Percentiles rank a stretch among this genome's conserved stretches.
phyloP scores from a whole-genome alignment of 1,140 invertebrate species.

The Tetramorium alpestre region DNA sequence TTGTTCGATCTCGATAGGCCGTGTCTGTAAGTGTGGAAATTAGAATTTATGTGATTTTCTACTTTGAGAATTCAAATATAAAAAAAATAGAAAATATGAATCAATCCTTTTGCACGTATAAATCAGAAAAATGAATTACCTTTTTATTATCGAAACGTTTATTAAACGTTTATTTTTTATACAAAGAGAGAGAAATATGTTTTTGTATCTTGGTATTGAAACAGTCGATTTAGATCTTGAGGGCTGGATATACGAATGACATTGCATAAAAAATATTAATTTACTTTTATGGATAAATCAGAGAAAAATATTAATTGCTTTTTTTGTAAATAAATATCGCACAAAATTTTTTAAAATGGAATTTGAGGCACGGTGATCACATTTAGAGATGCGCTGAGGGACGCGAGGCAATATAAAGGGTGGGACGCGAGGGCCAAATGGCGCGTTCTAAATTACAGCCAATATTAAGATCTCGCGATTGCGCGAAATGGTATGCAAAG shows the following conservation, averaged over 20 bases:
- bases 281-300: background rate
- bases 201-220: background rate
- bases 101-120: background rate
- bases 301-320: slow-evolving; percentile 5
- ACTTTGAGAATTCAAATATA: background rate
- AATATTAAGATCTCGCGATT: slow-evolving; percentile 84
- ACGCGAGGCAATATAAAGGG: slow-evolving; percentile 49
- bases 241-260: background rate
- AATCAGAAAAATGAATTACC: background rate
- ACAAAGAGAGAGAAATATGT: background rate
- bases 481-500: slow-evolving; percentile 82
- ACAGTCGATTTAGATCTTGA: background rate
- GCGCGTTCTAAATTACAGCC: slow-evolving; percentile 77
- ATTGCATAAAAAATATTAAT: background rate
- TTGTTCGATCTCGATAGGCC: background rate
- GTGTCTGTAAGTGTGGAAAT: background rate
- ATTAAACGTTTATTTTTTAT: background rate
- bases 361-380: slow-evolving; percentile 3
- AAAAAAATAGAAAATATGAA: background rate
- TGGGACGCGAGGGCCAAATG: slow-evolving; percentile 51
- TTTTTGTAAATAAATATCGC: background rate
- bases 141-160: background rate
- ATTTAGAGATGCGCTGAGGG: slow-evolving; percentile 30
- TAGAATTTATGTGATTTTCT: background rate
- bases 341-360: background rate